These are phyloP conservation scores for Macropis europaea DNA, from an alignment of 2,888 invertebrate genomes.

Conservation along the genomic window DNA sequence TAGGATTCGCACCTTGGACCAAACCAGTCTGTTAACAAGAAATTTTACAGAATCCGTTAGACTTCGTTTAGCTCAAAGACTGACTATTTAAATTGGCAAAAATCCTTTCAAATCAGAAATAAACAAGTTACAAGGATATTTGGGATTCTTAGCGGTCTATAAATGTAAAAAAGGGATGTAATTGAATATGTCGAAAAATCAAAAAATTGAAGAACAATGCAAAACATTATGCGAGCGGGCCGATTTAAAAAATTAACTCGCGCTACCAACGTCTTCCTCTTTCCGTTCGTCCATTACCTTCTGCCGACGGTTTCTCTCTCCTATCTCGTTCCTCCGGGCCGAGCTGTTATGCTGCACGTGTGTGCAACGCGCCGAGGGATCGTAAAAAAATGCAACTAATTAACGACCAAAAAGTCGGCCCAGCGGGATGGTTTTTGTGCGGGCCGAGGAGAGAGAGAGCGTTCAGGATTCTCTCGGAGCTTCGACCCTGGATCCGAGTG, in stretches of 20 bases:
- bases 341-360: constrained; percentile 44
- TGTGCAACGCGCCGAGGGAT: constrained; percentile 49
- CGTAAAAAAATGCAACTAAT: constrained; percentile 72
- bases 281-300: constrained; percentile 29
- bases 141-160: too few relatives aligned
- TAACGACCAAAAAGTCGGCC: constrained; percentile 64
- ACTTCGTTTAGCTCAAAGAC: too few relatives aligned
- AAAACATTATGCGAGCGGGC: constrained; percentile 55
- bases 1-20: too few relatives aligned
- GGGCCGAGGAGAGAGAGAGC: constrained; percentile 13
- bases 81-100: too few relatives aligned
- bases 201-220: constrained; percentile 48
- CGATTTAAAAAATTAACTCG: constrained; percentile 51
- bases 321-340: constrained; percentile 7
- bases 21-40: too few relatives aligned
- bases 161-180: too few relatives aligned
- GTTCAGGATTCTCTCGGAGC: constrained; percentile 6
- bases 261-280: constrained; percentile 30
- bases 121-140: too few relatives aligned
- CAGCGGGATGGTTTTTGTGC: constrained; percentile 51
- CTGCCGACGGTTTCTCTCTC: background rate
- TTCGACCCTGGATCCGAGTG: constrained; percentile 7
- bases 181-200: too few relatives aligned
- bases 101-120: too few relatives aligned
- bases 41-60: too few relatives aligned